Percentiles rank a stretch among this genome's conserved stretches.
These are phyloP conservation scores for Aproaerema taeniolella DNA, from an alignment of 2,888 invertebrate genomes.

Conservation along the genomic window DNA sequence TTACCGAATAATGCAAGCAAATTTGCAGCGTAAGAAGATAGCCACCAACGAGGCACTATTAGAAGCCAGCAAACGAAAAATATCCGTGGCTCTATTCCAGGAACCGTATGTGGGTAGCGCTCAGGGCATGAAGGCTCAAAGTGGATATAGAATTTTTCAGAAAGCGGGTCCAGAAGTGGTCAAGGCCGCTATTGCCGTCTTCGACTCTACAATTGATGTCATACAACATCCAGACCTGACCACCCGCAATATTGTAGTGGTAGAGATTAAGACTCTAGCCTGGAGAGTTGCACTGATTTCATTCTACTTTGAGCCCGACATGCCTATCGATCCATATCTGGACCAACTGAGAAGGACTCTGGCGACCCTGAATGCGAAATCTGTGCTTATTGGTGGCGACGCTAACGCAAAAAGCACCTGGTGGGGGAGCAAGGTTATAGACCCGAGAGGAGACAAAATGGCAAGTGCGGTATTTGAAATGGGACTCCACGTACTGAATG, in stretches of 20 bases:
- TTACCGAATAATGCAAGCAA: conserved; percentile 6
- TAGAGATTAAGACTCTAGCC: not conserved
- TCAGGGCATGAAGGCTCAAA: not conserved
- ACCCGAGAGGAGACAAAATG: conserved; percentile 1
- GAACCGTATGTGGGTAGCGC: conserved; percentile 3
- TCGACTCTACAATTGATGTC: not conserved
- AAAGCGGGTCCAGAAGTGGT: not conserved
- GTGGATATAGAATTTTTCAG: not conserved
- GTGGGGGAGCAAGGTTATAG: not conserved
- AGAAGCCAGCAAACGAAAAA: not conserved
- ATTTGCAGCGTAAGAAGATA: conserved; percentile 11
- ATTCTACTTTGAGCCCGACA: conserved; percentile 1
- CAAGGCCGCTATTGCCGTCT: conserved; percentile 1
- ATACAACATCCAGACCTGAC: not conserved
- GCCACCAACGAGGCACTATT: conserved; percentile 7
- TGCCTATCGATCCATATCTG: not conserved
- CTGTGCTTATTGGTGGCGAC: not conserved
- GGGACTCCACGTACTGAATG: not conserved
- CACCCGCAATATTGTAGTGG: conserved; percentile 4
- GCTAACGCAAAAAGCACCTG: not conserved
- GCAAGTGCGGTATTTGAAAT: not conserved
- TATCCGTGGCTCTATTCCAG: conserved; percentile 13
- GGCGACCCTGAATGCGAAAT: not conserved
- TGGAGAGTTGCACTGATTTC: conserved; percentile 1
- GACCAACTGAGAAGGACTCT: not conserved